These are phyloP conservation scores for Brachyistius frenatus DNA, from an alignment of 2,113 vertebrate species.

Conservation along the genomic window DNA sequence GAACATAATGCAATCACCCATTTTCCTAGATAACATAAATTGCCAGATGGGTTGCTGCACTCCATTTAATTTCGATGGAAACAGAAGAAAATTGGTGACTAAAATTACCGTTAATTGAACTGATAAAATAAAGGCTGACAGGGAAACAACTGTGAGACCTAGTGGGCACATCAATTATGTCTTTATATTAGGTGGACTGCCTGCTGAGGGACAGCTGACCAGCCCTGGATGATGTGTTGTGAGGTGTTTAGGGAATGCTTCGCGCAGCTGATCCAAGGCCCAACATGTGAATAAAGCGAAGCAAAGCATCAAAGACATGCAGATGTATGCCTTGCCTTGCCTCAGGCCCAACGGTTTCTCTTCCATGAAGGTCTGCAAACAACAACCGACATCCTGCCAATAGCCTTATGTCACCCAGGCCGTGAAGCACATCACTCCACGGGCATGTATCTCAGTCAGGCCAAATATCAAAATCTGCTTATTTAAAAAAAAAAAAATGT, in stretches of 20 bases:
- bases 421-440: slow-evolving; percentile 42
- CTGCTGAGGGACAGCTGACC: slow-evolving; percentile 12
- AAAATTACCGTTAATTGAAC: background rate
- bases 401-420: slow-evolving; percentile 52
- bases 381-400: slow-evolving; percentile 61
- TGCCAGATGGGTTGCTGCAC: no score
- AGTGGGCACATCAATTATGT: background rate
- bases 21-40: no score
- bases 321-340: slow-evolving; percentile 49
- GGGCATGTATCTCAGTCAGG: slow-evolving; percentile 45
- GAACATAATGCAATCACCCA: no score
- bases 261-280: slow-evolving; percentile 42
- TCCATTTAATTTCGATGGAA: background rate
- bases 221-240: slow-evolving; percentile 4
- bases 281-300: slow-evolving; percentile 38
- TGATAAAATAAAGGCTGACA: background rate
- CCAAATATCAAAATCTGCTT: slow-evolving; percentile 37
- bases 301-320: slow-evolving; percentile 55
- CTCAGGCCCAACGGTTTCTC: slow-evolving; percentile 41
- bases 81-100: slow-evolving; percentile 3
- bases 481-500: background rate
- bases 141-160: background rate
- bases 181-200: slow-evolving; percentile 22
- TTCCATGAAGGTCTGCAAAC: slow-evolving; percentile 60
- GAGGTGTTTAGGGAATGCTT: slow-evolving; percentile 28